A percentile compares a stretch with the other conserved stretches of the same genome.
Conservation (phyloP, 2,888 invertebrate species). For the Meandrusa payeni region DNA sequence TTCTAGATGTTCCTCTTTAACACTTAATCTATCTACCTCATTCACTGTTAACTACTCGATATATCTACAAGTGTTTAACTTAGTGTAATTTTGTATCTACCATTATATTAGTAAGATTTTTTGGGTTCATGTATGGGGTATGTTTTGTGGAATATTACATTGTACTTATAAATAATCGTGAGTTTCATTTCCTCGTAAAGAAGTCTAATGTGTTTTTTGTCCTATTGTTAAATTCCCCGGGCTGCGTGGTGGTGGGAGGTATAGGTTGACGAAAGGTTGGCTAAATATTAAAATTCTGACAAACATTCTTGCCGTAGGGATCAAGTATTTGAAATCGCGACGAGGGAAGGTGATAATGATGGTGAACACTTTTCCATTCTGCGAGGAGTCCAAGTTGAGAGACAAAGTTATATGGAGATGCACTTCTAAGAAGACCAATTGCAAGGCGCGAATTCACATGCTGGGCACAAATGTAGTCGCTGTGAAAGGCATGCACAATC, state of each 20-base stretch:
- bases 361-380: constrained; percentile 78
- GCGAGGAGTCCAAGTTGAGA: constrained; percentile 74
- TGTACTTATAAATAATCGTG: constrained; percentile 77
- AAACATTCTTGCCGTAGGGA: constrained; percentile 61
- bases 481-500: constrained; percentile 77
- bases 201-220: not conserved
- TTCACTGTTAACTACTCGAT: constrained; percentile 59
- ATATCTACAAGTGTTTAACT: constrained; percentile 59
- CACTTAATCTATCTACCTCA: constrained; percentile 60
- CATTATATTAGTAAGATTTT: constrained; percentile 68
- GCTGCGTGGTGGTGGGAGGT: constrained; percentile 28
- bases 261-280: constrained; percentile 15
- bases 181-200: constrained; percentile 54
- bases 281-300: constrained; percentile 41
- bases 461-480: constrained; percentile 70
- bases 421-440: constrained; percentile 77
- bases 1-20: constrained; percentile 37
- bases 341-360: constrained; percentile 78
- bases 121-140: constrained; percentile 75
- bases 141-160: constrained; percentile 79
- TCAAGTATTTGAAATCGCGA: constrained; percentile 74
- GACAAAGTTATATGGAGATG: constrained; percentile 78
- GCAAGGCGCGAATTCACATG: constrained; percentile 76
- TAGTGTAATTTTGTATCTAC: constrained; percentile 77
- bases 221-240: too few relatives aligned